Base-by-base conservation (phyloP, 2,888 invertebrate species). In the Limnephilus lunatus region DNA sequence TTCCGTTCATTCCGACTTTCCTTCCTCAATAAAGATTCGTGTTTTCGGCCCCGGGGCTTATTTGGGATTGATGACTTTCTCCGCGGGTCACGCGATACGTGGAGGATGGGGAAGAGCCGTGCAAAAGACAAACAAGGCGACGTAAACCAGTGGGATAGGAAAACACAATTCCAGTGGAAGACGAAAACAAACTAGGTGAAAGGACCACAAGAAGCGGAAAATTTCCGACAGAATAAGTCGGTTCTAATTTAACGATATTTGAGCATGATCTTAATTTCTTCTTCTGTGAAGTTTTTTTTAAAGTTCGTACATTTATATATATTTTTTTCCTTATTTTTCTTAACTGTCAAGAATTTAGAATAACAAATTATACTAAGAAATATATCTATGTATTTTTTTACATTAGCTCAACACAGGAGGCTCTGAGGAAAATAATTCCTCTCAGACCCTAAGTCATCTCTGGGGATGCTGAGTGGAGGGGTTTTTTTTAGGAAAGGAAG, bases 11-110 rank as follows among this genome's bases (percentile, higher is more conserved):
- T 90, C 48, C 48, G 39, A 19, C 44, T 48, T 82, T 48, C 81
- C 90, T 82, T 82, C 90, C 90, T 81, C 90, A 81, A 81, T 81
- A 82, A 90, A 81, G 48, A 82, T 81, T 82, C 30, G 90, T 90
- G 90, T 90, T 90, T 90, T 68, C 30, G 30, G 81, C 44, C 90
- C 88, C 30, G 39, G 82, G 81, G 89, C 31, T 82, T 39, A 44
- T 90, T 81, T 31, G 81, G 90, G 44, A 82, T 90, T 90, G 82
- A 90, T 82, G 90, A 82, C 81, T 89, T 68, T 68, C 68, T 68
- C 68, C 7, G 68, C 68, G 68, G 68, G 32, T 88, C 88, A 88
- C 88, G 80, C 68, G 80, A 88, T 88, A 80, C 88, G 15, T 19
- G 80, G 32, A 88, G 53, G 80, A 35, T n/a, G 68, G 68, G 68